A percentile compares a stretch with the other conserved stretches of the same genome.
Evolutionary conservation across 92 coral and sea anemone genomes (phyloP).

Genomic region (Umimayanthus kanabou): DNA sequence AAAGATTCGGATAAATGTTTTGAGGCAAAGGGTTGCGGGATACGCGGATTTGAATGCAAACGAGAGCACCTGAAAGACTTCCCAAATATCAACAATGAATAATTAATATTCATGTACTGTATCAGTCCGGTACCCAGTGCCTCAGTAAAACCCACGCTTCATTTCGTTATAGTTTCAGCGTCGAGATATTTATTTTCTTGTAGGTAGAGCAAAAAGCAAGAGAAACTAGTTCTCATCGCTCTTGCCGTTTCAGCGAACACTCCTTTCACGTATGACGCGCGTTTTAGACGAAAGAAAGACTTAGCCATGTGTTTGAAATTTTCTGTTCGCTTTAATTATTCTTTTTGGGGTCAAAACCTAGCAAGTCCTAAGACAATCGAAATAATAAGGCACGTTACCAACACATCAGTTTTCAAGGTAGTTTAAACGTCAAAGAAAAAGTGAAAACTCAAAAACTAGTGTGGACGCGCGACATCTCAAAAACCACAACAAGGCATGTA

Average conservation of each 20-base stretch:
- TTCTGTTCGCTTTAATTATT: background rate
- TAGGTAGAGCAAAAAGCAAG: background rate
- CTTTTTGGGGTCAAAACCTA: background rate
- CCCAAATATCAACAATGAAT: conserved; percentile 69
- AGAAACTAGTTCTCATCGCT: background rate
- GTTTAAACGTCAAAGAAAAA: background rate
- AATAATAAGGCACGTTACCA: background rate
- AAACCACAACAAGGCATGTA: background rate
- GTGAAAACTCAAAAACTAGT: background rate
- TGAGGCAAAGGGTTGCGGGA: conserved; percentile 43
- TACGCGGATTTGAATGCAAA: conserved; percentile 48
- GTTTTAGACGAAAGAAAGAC: background rate
- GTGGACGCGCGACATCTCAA: background rate
- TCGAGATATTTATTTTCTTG: background rate
- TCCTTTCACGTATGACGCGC: background rate
- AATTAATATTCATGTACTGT: conserved; percentile 59
- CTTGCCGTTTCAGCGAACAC: background rate
- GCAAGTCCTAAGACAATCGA: background rate
- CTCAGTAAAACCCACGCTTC: background rate
- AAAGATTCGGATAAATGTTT: conserved; percentile 40
- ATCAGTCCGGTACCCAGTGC: conserved; percentile 36
- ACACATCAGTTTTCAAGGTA: background rate
- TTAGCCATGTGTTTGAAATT: background rate
- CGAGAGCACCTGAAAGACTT: conserved; percentile 47
- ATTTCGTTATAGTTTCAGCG: background rate